Evolutionary conservation across 2,113 vertebrate species (phyloP), one percentile per base, ranked within the genome.

Genomic region (Aepyceros melampus): DNA sequence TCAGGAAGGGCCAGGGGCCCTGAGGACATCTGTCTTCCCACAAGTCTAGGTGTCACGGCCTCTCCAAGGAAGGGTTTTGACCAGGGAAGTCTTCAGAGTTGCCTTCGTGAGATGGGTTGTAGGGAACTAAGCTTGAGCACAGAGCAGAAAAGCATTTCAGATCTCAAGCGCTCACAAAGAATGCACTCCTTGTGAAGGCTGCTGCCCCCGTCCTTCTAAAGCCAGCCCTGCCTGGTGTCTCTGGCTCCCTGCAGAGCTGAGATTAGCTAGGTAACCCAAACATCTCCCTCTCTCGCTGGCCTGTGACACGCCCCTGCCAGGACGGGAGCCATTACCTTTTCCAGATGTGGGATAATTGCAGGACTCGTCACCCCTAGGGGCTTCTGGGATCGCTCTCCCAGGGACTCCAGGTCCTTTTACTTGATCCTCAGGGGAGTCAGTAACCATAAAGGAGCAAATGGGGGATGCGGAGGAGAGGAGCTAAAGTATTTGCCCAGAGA

Each of bases 261-360:
- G 55, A n/a, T 33, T 89, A 93, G 67, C 74, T 5, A 7, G 27
- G 55, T 82, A 90, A 97, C 58, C 36, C 33, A 91, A 76, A 5
- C 74, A 33, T 67, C 64, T 92, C 89, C 91, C 74, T 90, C 74
- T 90, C 58, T 51, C 25, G 13, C 60, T 62, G 76, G 40, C 33
- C 36, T 0, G n/a, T 31, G 27, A 74, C 91, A 45, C 2, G 1
- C 33, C 45, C 55, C 91, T 88, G 76, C 91, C 85, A 83, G 78
- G 92, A 93, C 94, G 67, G 78, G 60, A 92, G 88, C 95, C 47
- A 83, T 95, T 96, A 86, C 82, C 36, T 86, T 83, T 96, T 97
- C 96, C 97, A 97, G 91, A 96, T 90, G 96, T 87, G 56, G 87
- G 29, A 19, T 90, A 67, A 83, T 23, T 84, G 5, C 95, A 95